Evolutionary conservation across 2,888 invertebrate species (phyloP).

Genomic region (Tinea pellionella): DNA sequence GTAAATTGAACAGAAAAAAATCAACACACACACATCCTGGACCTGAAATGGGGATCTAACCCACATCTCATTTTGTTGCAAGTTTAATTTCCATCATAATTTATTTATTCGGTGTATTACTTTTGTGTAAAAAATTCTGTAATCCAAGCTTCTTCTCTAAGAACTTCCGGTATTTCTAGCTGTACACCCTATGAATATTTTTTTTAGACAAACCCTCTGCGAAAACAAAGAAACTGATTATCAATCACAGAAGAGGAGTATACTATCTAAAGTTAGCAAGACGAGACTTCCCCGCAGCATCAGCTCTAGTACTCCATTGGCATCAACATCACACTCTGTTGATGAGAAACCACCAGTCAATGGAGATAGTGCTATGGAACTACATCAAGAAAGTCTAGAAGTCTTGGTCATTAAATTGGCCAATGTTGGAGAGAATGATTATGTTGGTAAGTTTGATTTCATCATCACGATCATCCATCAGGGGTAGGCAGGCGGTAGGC

Average conservation of each 20-base stretch:
- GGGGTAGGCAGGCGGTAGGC: no score
- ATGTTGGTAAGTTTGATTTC: constrained; percentile 42
- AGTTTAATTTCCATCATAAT: no score
- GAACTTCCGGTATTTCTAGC: no score
- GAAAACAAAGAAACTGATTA: constrained; percentile 48
- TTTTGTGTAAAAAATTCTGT: no score
- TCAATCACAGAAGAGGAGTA: constrained; percentile 35
- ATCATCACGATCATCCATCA: no score
- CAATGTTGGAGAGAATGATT: constrained; percentile 49
- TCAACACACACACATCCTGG: no score
- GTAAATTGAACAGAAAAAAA: neutral
- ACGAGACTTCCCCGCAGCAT: constrained; percentile 43
- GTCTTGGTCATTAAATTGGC: constrained; percentile 56
- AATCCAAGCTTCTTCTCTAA: no score
- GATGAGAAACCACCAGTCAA: constrained; percentile 20
- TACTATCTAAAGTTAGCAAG: constrained; percentile 48
- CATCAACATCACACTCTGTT: constrained; percentile 24
- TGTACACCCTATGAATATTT: no score
- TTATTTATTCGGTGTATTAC: no score
- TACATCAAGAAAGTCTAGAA: constrained; percentile 34
- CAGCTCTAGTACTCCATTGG: constrained; percentile 30
- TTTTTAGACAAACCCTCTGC: constrained; percentile 32
- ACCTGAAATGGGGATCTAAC: no score
- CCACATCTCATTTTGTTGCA: no score
- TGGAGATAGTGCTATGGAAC: constrained; percentile 14